These are phyloP conservation scores for Protonemura montana DNA, from an alignment of 2,888 invertebrate genomes.

Conservation along the genomic window DNA sequence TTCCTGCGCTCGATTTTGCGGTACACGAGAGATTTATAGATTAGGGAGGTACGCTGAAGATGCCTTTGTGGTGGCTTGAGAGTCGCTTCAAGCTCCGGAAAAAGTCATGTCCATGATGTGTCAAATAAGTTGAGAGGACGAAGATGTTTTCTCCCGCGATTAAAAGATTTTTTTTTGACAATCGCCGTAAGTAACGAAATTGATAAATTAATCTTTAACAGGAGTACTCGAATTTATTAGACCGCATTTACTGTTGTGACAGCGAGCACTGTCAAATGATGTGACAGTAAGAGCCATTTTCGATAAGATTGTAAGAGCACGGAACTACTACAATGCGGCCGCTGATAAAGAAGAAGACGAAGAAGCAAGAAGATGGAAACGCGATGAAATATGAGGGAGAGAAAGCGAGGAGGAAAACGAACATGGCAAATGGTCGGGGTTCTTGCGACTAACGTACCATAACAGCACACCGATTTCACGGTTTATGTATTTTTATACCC, in stretches of 20 bases:
- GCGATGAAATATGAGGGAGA: not conserved
- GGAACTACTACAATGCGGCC: not conserved
- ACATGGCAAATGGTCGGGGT: conserved; percentile 16
- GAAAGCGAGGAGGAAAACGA: conserved; percentile 7
- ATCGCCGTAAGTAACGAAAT: not conserved
- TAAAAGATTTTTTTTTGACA: not conserved
- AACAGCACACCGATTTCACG: conserved; percentile 46
- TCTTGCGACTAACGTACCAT: conserved; percentile 37
- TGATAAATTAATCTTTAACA: not conserved
- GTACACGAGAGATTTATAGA: not conserved
- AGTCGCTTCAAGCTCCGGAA: too few relatives aligned
- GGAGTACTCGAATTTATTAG: not conserved
- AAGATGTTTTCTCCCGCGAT: not conserved
- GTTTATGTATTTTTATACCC: conserved; percentile 44
- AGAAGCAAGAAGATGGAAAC: not conserved
- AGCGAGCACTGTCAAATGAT: not conserved
- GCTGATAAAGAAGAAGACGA: not conserved
- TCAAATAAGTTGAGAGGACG: not conserved
- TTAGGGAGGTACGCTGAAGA: not conserved
- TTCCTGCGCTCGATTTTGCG: not conserved
- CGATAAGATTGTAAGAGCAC: not conserved
- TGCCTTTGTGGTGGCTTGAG: not conserved
- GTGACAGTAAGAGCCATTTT: not conserved
- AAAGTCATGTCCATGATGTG: too few relatives aligned
- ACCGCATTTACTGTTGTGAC: not conserved